Evolutionary conservation across 2,797 vertebrate genomes (phyloP).

Genomic region (Rhinatrema bivittatum): DNA sequence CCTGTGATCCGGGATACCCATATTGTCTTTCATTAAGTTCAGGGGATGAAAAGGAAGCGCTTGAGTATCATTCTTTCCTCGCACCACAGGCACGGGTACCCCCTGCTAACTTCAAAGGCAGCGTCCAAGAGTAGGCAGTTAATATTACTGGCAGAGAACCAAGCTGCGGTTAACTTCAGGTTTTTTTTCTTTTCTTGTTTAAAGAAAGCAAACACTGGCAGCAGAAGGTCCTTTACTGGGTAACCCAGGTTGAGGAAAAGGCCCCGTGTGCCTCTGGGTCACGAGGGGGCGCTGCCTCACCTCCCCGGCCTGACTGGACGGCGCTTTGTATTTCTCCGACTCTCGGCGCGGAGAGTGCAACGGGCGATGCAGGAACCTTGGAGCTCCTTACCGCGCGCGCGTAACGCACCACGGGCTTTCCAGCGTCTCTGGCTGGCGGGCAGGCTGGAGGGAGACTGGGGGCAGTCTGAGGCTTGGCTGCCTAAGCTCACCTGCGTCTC

Average conservation of each 20-base stretch:
- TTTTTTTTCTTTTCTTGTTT: slow-evolving; percentile 48
- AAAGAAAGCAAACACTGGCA: slow-evolving; percentile 41
- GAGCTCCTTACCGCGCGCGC: too few relatives aligned
- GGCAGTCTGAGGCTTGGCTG: too few relatives aligned
- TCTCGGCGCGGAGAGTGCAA: too few relatives aligned
- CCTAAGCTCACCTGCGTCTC: too few relatives aligned
- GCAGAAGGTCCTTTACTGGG: slow-evolving; percentile 19
- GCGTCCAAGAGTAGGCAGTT: slow-evolving; percentile 74
- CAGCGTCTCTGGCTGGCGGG: too few relatives aligned
- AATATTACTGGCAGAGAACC: slow-evolving; percentile 85
- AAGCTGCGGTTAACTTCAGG: slow-evolving; percentile 79
- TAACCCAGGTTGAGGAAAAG: slow-evolving; percentile 5
- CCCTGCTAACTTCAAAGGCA: slow-evolving; percentile 97
- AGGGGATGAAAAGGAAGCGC: slow-evolving; percentile 98
- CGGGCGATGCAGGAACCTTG: too few relatives aligned
- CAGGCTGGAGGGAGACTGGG: too few relatives aligned
- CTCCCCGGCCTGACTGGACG: too few relatives aligned
- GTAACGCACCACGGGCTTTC: too few relatives aligned
- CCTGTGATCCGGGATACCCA: too few relatives aligned
- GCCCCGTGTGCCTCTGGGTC: slow-evolving; percentile 25
- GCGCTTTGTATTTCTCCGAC: too few relatives aligned
- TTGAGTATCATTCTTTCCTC: slow-evolving; percentile 91
- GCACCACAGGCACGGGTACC: slow-evolving; percentile 79
- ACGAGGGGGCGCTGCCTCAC: too few relatives aligned
- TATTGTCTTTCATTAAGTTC: slow-evolving; percentile 98